phyloP scores from a whole-genome alignment of 2,888 invertebrate species.

The Crematogaster levior region DNA sequence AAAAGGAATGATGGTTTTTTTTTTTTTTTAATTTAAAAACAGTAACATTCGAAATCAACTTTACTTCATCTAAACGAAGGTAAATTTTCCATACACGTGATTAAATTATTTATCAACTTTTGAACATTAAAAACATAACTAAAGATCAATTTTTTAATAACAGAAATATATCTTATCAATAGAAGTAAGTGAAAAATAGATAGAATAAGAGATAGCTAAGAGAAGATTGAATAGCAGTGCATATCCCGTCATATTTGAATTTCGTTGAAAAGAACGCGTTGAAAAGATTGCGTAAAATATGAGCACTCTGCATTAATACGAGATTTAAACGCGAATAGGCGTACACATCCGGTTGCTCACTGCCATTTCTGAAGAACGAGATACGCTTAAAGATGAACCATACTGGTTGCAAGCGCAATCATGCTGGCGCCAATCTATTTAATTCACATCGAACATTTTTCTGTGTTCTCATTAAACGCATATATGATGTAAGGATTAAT shows the following conservation, averaged over 20 bases:
- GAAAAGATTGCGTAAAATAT: constrained; percentile 45
- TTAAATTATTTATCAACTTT: not conserved
- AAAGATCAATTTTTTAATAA: not conserved
- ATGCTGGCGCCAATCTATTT: constrained; percentile 19
- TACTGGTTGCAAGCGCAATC: constrained; percentile 24
- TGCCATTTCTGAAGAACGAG: constrained; percentile 44
- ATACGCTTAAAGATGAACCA: constrained; percentile 30
- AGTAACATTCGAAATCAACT: not conserved
- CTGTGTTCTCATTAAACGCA: not conserved
- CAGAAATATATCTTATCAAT: not conserved
- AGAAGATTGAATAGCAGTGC: not conserved
- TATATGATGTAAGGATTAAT: not conserved
- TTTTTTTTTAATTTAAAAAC: too few species aligned
- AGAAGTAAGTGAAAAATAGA: not conserved
- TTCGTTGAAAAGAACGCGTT: constrained; percentile 2
- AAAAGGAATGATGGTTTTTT: not conserved
- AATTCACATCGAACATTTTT: not conserved
- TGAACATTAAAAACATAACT: not conserved
- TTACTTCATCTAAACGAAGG: not conserved
- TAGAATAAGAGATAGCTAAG: not conserved
- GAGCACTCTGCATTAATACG: constrained; percentile 33
- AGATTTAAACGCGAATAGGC: constrained; percentile 50
- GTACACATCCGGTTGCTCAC: constrained; percentile 42
- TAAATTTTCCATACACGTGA: not conserved
- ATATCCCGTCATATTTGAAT: not conserved